phyloP scores from a whole-genome alignment of 2,888 invertebrate genomes.

The Latrodectus hesperus region DNA sequence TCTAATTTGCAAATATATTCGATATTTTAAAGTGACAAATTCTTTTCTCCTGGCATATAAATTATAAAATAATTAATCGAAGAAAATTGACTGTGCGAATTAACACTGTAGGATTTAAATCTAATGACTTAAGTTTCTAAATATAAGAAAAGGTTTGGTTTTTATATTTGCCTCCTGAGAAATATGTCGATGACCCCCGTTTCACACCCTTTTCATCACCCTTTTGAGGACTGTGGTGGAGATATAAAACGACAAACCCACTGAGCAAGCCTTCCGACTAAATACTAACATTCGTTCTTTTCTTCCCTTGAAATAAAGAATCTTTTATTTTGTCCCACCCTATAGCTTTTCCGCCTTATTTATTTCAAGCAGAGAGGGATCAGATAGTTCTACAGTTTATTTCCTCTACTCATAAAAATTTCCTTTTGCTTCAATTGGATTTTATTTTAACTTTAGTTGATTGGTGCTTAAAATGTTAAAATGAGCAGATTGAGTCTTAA shows the following conservation, averaged over 20 bases:
- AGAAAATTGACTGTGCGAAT: too few relatives aligned
- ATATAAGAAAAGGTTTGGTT: too few relatives aligned
- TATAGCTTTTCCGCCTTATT: constrained; percentile 48
- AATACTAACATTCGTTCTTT: constrained; percentile 53
- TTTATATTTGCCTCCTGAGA: background rate
- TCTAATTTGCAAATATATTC: too few relatives aligned
- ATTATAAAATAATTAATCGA: too few relatives aligned
- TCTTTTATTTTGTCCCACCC: constrained; percentile 32
- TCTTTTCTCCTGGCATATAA: too few relatives aligned
- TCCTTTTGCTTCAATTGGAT: background rate
- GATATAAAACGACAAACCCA: constrained; percentile 60
- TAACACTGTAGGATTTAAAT: too few relatives aligned
- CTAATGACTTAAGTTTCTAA: too few relatives aligned
- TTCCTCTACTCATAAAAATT: background rate
- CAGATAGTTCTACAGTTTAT: background rate
- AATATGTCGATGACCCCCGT: background rate
- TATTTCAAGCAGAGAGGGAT: constrained; percentile 17
- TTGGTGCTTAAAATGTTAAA: too few relatives aligned
- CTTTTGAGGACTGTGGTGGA: constrained; percentile 46
- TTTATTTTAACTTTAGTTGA: too few relatives aligned
- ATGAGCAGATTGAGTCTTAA: too few relatives aligned
- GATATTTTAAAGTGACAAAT: too few relatives aligned
- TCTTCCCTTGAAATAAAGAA: constrained; percentile 33
- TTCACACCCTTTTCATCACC: constrained; percentile 13
- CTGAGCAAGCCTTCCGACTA: constrained; percentile 55